Percentiles rank a stretch among this genome's conserved stretches.
These are phyloP conservation scores for Nomada flava DNA, from an alignment of 2,888 invertebrate genomes.

Conservation along the genomic window DNA sequence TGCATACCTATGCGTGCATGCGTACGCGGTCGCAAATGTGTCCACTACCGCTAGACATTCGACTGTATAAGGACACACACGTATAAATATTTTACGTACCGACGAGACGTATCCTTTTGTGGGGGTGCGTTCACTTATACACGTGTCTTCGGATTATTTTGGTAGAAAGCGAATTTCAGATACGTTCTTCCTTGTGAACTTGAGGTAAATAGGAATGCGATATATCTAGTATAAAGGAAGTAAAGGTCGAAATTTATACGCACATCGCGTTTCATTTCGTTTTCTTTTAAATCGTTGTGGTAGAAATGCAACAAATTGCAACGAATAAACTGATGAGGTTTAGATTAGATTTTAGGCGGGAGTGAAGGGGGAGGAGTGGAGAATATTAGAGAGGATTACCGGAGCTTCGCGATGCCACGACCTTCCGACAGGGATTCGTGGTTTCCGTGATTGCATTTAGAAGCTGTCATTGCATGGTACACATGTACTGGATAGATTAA, in stretches of 20 bases:
- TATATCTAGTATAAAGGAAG: too few species aligned
- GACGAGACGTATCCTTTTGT: background rate
- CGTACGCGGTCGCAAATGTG: background rate
- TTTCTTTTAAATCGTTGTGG: too few species aligned
- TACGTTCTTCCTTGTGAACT: background rate
- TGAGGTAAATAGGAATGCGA: background rate
- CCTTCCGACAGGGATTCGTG: constrained; percentile 71
- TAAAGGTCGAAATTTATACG: background rate
- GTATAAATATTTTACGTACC: background rate
- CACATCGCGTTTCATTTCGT: too few species aligned
- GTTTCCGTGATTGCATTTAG: constrained; percentile 57
- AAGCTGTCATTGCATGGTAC: constrained; percentile 19
- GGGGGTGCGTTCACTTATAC: constrained; percentile 11
- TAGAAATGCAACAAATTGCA: too few species aligned
- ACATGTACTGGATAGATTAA: constrained; percentile 31
- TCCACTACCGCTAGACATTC: background rate
- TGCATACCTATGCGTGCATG: background rate
- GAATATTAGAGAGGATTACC: constrained; percentile 65
- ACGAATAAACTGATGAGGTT: background rate
- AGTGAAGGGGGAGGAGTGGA: constrained; percentile 2
- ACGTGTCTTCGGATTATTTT: constrained; percentile 4
- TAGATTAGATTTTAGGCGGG: constrained; percentile 11
- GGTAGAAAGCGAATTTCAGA: constrained; percentile 11
- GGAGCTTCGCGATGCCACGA: constrained; percentile 62
- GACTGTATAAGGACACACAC: background rate